A percentile compares a stretch with the other conserved stretches of the same genome.
These are phyloP conservation scores for Pantelozetes paolii DNA, from an alignment of 2,888 invertebrate species.

Conservation along the genomic window DNA sequence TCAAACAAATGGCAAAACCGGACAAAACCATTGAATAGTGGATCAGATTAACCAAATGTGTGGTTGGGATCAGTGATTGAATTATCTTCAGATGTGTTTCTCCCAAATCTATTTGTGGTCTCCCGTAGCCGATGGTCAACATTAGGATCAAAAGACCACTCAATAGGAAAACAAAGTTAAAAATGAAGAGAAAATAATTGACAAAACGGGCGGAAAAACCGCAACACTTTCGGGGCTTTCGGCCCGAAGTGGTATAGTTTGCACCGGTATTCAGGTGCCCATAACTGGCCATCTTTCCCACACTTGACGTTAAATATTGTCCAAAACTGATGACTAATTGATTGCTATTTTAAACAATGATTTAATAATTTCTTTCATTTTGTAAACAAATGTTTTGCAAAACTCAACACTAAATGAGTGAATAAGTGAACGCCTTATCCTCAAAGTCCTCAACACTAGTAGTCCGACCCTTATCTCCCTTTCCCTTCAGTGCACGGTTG, in stretches of 20 bases:
- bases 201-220: slow-evolving; percentile 41
- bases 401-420: no score
- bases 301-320: neutral
- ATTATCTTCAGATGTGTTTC: slow-evolving; percentile 63
- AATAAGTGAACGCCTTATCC: slow-evolving; percentile 11
- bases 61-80: slow-evolving; percentile 69
- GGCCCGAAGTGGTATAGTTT: neutral
- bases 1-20: slow-evolving; percentile 34
- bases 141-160: slow-evolving; percentile 40
- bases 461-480: no score
- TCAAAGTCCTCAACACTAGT: neutral
- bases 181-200: slow-evolving; percentile 35
- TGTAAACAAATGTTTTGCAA: neutral
- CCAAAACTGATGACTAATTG: neutral
- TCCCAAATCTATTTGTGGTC: slow-evolving; percentile 66
- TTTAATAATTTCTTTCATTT: neutral
- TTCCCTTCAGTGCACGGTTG: no score
- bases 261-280: slow-evolving; percentile 4
- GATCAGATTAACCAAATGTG: slow-evolving; percentile 63
- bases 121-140: slow-evolving; percentile 66
- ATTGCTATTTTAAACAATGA: neutral
- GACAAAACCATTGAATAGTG: slow-evolving; percentile 41
- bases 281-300: slow-evolving; percentile 12
- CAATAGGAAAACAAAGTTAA: slow-evolving; percentile 41
- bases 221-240: slow-evolving; percentile 35